Conservation (phyloP, 2,797 vertebrate species). For the Rhynchonycteris naso region DNA sequence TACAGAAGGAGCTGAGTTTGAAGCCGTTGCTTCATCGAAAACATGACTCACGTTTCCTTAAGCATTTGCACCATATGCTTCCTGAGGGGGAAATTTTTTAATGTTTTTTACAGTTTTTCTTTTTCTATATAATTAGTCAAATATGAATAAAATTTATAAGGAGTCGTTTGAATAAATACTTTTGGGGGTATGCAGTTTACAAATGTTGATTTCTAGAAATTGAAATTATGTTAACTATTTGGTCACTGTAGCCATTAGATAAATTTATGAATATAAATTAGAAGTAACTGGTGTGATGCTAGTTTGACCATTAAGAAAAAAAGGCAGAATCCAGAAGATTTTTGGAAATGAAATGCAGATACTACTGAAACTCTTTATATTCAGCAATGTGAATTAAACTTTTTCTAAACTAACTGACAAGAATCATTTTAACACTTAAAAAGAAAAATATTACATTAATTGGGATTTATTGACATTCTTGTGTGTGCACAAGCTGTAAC, state of each 20-base stretch:
- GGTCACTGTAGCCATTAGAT: background rate
- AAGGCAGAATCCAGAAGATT: background rate
- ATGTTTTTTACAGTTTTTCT: background rate
- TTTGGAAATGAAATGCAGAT: constrained; percentile 3
- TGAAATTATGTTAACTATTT: constrained; percentile 57
- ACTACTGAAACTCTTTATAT: constrained; percentile 20
- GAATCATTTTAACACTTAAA: constrained; percentile 54
- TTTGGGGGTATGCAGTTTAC: constrained; percentile 38
- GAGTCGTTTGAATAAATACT: constrained; percentile 68
- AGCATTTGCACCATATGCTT: constrained; percentile 79
- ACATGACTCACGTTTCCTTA: constrained; percentile 83
- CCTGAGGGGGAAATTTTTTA: constrained; percentile 24
- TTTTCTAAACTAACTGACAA: constrained; percentile 44
- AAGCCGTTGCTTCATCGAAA: constrained; percentile 75
- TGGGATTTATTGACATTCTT: constrained; percentile 45
- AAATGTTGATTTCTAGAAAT: constrained; percentile 56
- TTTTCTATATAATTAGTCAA: constrained; percentile 64
- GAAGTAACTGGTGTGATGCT: constrained; percentile 35
- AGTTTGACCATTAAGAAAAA: constrained; percentile 50
- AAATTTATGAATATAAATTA: constrained; percentile 49
- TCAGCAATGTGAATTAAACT: constrained; percentile 3
- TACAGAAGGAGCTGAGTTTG: constrained; percentile 74
- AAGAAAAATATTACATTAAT: constrained; percentile 20
- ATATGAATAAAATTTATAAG: constrained; percentile 53
- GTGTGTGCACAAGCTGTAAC: constrained; percentile 26